Evolutionary conservation across 2,888 invertebrate genomes (phyloP).

Genomic region (Belgica antarctica): DNA sequence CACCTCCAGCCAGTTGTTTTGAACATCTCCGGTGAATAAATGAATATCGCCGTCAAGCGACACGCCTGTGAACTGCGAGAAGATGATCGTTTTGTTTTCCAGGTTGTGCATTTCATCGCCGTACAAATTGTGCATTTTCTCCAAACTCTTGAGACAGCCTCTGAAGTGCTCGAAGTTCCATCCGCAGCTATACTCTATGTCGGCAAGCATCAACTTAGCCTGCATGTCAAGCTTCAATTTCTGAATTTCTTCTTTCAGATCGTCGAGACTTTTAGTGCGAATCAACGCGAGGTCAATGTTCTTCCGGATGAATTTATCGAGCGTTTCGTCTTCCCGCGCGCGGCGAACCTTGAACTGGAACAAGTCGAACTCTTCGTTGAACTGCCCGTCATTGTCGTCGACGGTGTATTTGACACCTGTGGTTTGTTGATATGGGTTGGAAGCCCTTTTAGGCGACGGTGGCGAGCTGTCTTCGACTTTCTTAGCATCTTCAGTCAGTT

Average conservation of each 20-base stretch:
- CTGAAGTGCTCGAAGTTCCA: conserved; percentile 87
- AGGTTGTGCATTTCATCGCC: conserved; percentile 67
- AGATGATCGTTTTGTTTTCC: conserved; percentile 68
- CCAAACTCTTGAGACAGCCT: conserved; percentile 84
- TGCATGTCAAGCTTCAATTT: conserved; percentile 49
- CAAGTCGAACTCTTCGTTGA: conserved; percentile 53
- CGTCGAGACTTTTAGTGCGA: conserved; percentile 65
- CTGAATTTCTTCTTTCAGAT: conserved; percentile 70
- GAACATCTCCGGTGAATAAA: conserved; percentile 88
- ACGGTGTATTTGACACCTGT: conserved; percentile 28
- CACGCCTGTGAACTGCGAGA: conserved; percentile 88
- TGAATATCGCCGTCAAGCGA: conserved; percentile 84
- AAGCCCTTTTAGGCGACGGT: conserved; percentile 52
- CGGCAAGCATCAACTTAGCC: conserved; percentile 58
- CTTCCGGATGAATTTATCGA: conserved; percentile 14
- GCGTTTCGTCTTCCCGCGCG: conserved; percentile 28
- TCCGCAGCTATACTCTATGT: conserved; percentile 75
- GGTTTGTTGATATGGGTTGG: conserved; percentile 25
- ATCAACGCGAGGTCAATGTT: conserved; percentile 33
- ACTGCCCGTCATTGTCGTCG: conserved; percentile 32
- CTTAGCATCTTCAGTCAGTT: conserved; percentile 82
- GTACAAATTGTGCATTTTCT: conserved; percentile 72
- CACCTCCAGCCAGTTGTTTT: conserved; percentile 90
- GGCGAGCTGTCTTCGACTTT: conserved; percentile 61
- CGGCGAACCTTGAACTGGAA: conserved; percentile 48